Conservation (phyloP, 2,113 vertebrate species). For the Oophaga pumilio region DNA sequence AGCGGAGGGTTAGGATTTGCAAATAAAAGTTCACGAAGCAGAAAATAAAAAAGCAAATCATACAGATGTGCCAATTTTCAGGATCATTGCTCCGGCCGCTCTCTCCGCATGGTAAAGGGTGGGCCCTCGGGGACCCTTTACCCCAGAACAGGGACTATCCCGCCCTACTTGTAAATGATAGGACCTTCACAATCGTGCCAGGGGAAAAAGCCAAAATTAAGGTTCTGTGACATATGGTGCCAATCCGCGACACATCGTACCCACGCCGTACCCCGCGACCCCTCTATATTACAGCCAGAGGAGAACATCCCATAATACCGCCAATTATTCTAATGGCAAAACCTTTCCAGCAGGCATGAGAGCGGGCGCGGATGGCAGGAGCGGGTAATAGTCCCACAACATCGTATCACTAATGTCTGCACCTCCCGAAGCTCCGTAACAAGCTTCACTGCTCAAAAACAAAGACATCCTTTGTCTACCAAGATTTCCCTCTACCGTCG, state of each 20-base stretch:
- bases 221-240: slow-evolving; percentile 1
- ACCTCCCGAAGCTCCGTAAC: slow-evolving; percentile 39
- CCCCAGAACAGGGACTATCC: slow-evolving; percentile 29
- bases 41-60: slow-evolving; percentile 78
- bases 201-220: background rate
- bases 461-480: slow-evolving; percentile 41
- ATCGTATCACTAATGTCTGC: slow-evolving; percentile 4
- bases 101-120: slow-evolving; percentile 56
- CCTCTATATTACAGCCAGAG: too few species aligned
- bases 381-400: background rate
- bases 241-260: background rate
- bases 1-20: slow-evolving; percentile 71
- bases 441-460: slow-evolving; percentile 55
- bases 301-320: background rate
- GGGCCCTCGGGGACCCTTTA: slow-evolving; percentile 22
- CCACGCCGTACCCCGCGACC: too few species aligned
- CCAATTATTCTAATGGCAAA: background rate
- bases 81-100: slow-evolving; percentile 74
- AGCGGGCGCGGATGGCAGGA: background rate
- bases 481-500: background rate
- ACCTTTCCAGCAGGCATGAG: background rate
- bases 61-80: slow-evolving; percentile 77
- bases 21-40: slow-evolving; percentile 77
- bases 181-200: slow-evolving; percentile 15
- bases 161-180: background rate